Evolutionary conservation across 37 sponge, comb jelly and placozoan genomes (phyloP), one percentile per base, ranked within the genome.

Genomic region (Beroe forskalii): DNA sequence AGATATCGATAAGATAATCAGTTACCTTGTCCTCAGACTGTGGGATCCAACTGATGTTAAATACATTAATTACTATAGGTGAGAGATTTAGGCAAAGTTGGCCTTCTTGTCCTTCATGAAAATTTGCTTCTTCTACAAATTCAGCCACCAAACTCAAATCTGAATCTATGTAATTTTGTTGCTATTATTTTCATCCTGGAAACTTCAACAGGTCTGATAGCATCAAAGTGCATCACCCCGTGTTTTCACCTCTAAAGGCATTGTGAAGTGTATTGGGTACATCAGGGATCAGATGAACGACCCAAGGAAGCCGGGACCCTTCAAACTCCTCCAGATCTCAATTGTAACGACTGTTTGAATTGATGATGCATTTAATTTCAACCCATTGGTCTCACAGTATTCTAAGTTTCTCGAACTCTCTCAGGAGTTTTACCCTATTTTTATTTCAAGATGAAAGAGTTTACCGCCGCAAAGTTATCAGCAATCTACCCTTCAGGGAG

Each of bases 231-330:
- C n/a, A n/a, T n/a, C n/a, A n/a, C n/a, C n/a, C n/a, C n/a, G n/a
- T n/a, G n/a, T n/a, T n/a, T n/a, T 33, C 38, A 32, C 38, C 38
- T 69, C 72, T 2, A 69, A 69, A 37, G 19, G 9, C 1, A 37
- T 69, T 17, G 27, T 32, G 27, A 27, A 69, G 38, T 69, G 72
- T 69, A 14, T 69, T 2, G 72, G 32, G 38, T 32, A 28, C 17
- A 69, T 69, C 72, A 69, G 72, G 32, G 72, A 27, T 1, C 72
- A 69, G 38, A 69, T 69, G 72, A 36, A 36, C 19, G 72, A 69
- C 72, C 17, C 4, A 14, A 69, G 32, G 17, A 69, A 69, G 32
- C 72, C 72, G 4, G 72, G 72, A 32, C 27, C 32, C 35, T 69
- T 69, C 72, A 69, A 69, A 35, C 72, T 69, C 14, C 38, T 69